Conservation (phyloP, 2,888 invertebrate species). For the Ectropis crepuscularia region DNA sequence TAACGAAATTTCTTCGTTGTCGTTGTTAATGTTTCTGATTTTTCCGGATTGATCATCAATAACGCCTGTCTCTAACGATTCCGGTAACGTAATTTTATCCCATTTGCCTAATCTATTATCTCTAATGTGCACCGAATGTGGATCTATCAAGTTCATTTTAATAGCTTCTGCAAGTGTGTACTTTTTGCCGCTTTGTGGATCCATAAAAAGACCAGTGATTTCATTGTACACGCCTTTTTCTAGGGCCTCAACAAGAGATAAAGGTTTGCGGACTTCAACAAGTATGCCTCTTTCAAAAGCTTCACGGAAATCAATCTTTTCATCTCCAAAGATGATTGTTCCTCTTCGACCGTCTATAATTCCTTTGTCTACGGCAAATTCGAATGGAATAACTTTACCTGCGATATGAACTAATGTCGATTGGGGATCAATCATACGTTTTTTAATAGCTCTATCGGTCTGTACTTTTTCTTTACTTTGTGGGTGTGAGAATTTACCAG, state of each 20-base stretch:
- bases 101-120: constrained; percentile 91
- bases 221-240: constrained; percentile 92
- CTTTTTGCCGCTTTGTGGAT: constrained; percentile 91
- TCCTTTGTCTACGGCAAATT: constrained; percentile 91
- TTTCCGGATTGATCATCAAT: constrained; percentile 89
- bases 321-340: constrained; percentile 86
- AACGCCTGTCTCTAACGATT: constrained; percentile 90
- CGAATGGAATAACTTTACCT: constrained; percentile 92
- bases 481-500: constrained; percentile 92
- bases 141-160: constrained; percentile 91
- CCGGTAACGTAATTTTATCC: constrained; percentile 90
- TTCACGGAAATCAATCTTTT: constrained; percentile 91
- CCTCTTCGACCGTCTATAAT: constrained; percentile 91
- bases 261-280: constrained; percentile 92
- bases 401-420: constrained; percentile 94
- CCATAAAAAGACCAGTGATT: constrained; percentile 91
- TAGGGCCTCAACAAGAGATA: constrained; percentile 92
- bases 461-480: constrained; percentile 91
- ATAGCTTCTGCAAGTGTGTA: constrained; percentile 93
- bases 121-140: constrained; percentile 92
- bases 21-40: constrained; percentile 88
- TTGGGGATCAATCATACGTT: constrained; percentile 93
- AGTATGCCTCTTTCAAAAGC: constrained; percentile 93
- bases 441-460: constrained; percentile 92
- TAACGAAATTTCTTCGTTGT: constrained; percentile 88